These are phyloP conservation scores for Graphium colonna DNA, from an alignment of 2,888 invertebrate genomes.

Conservation along the genomic window DNA sequence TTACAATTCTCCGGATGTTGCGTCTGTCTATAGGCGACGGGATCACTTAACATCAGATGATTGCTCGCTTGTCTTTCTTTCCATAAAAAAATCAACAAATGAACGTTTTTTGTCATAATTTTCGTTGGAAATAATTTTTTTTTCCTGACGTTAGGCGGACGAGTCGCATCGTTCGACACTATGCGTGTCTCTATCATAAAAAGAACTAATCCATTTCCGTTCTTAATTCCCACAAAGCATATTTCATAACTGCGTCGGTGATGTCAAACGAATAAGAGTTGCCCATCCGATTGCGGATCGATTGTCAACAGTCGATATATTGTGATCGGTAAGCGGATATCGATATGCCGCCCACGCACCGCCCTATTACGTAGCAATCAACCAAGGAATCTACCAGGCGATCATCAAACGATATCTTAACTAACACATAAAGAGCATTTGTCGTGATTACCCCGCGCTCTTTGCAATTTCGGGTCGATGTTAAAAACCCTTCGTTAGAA, in stretches of 20 bases:
- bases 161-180: too few relatives aligned
- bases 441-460: conserved; percentile 57
- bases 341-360: conserved; percentile 52
- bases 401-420: conserved; percentile 21
- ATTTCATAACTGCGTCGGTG: conserved; percentile 36
- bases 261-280: conserved; percentile 39
- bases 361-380: conserved; percentile 68
- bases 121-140: too few relatives aligned
- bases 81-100: too few relatives aligned
- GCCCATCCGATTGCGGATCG: conserved; percentile 46
- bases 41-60: too few relatives aligned
- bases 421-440: conserved; percentile 36
- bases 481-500: not conserved
- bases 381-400: conserved; percentile 50
- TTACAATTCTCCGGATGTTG: too few relatives aligned
- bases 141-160: too few relatives aligned
- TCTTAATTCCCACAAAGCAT: not conserved
- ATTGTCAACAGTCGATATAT: conserved; percentile 62
- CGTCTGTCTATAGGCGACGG: too few relatives aligned
- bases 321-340: conserved; percentile 16
- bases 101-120: too few relatives aligned
- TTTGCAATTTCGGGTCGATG: conserved; percentile 32
- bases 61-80: too few relatives aligned
- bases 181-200: too few relatives aligned
- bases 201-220: not conserved